Evolutionary conservation across 1,140 invertebrate genomes (phyloP).

Genomic region (Wasmannia auropunctata): DNA sequence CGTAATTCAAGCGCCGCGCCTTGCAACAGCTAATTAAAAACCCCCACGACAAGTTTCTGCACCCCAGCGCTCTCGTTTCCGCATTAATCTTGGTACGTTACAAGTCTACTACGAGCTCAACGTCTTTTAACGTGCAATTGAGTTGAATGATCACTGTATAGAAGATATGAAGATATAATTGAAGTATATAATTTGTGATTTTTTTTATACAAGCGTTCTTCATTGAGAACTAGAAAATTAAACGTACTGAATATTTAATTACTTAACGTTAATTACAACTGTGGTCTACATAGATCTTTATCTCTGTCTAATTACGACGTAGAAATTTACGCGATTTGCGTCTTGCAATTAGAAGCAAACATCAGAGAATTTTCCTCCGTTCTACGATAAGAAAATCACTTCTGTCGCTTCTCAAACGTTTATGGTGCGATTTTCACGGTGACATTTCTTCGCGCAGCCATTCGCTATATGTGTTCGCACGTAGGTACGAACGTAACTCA

Average conservation of each 20-base stretch:
- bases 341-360: not conserved
- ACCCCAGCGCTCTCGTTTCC: conserved; percentile 59
- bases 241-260: not conserved
- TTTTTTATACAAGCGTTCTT: not conserved
- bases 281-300: not conserved
- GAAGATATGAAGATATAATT: conserved; percentile 6
- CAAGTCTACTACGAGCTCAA: not conserved
- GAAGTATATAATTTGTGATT: not conserved
- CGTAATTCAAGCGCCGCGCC: conserved; percentile 71
- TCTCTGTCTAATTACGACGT: not conserved
- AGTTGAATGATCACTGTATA: not conserved
- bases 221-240: not conserved
- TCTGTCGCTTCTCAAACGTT: not conserved
- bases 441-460: not conserved
- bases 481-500: not conserved
- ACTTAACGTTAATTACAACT: not conserved
- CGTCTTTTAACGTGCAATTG: not conserved
- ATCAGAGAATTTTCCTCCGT: not conserved
- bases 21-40: conserved; percentile 72
- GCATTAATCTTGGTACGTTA: conserved; percentile 64
- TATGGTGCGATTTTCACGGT: not conserved
- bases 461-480: not conserved
- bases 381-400: not conserved
- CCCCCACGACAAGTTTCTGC: conserved; percentile 30
- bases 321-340: not conserved